phyloP scores from a whole-genome alignment of 2,113 vertebrate species.

The Pelusios castaneus region DNA sequence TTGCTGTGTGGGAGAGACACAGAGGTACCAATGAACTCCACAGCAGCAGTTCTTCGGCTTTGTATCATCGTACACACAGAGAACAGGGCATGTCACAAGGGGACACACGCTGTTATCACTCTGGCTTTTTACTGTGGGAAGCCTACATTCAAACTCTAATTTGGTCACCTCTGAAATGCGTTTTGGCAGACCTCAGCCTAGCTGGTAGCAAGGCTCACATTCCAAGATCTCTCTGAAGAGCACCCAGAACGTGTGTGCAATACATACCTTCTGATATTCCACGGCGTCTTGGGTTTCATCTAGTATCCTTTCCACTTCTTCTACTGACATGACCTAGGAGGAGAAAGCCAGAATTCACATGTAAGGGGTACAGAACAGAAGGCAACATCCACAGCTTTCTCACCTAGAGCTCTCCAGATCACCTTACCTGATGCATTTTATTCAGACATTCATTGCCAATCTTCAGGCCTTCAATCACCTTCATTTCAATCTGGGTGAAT shows the following conservation, averaged over 20 bases:
- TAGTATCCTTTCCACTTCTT: slow-evolving; percentile 96
- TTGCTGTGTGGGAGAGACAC: slow-evolving; percentile 81
- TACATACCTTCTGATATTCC: slow-evolving; percentile 91
- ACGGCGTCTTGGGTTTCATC: slow-evolving; percentile 95
- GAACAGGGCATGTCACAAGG: rapidly evolving
- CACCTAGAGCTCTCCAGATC: rapidly evolving
- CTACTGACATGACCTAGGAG: slow-evolving; percentile 91
- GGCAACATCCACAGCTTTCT: rapidly evolving
- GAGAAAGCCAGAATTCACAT: background rate
- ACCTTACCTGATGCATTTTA: slow-evolving; percentile 96
- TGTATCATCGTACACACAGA: rapidly evolving
- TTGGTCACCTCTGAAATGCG: rapidly evolving
- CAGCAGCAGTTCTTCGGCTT: background rate
- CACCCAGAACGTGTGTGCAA: rapidly evolving
- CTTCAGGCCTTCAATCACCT: slow-evolving; percentile 93
- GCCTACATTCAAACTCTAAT: rapidly evolving
- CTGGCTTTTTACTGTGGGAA: background rate
- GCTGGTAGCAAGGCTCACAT: rapidly evolving
- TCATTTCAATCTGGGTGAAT: slow-evolving; percentile 95
- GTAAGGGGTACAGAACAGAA: rapidly evolving
- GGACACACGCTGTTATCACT: background rate
- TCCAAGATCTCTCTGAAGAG: background rate
- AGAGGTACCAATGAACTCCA: background rate
- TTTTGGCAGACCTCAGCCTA: background rate
- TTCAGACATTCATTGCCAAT: slow-evolving; percentile 94